Evolutionary conservation across 2,888 invertebrate species (phyloP).

Genomic region (Coelopa pilipes): DNA sequence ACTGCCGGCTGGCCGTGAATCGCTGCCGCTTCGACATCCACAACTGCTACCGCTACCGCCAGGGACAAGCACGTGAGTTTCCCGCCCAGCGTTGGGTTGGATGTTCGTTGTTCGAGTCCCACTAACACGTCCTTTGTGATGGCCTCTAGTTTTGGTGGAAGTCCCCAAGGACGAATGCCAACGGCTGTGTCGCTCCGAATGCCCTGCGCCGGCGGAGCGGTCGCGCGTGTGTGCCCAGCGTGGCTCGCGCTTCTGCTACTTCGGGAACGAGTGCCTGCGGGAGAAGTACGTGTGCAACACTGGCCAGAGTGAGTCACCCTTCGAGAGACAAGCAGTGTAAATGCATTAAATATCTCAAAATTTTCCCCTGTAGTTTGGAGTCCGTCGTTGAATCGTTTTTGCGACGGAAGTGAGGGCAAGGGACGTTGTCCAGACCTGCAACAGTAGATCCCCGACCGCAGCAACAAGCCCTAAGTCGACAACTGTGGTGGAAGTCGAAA

Average conservation of each 20-base stretch:
- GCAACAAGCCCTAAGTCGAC: too few relatives aligned
- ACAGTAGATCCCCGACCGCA: too few relatives aligned
- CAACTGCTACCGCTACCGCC: not conserved
- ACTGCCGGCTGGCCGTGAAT: conserved; percentile 4
- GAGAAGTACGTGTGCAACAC: conserved; percentile 16
- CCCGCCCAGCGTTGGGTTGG: not conserved
- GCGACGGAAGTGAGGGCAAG: not conserved
- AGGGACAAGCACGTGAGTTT: conserved; percentile 23
- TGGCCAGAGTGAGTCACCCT: conserved; percentile 16
- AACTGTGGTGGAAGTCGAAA: not conserved
- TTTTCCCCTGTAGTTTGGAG: conserved; percentile 1
- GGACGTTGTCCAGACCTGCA: too few relatives aligned
- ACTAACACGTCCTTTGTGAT: not conserved
- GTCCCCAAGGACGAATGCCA: conserved; percentile 28
- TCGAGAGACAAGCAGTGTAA: not conserved
- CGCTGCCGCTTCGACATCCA: not conserved
- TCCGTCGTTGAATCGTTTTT: not conserved
- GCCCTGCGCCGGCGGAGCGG: not conserved
- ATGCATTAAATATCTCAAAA: too few relatives aligned
- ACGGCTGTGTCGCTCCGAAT: conserved; percentile 9
- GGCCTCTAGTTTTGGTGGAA: conserved; percentile 8
- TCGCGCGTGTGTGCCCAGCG: not conserved
- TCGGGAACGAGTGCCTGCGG: not conserved
- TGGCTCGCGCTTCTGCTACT: not conserved
- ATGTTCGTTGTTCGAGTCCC: not conserved